phyloP scores from a whole-genome alignment of 2,888 invertebrate genomes.

The Rhamnusium bicolor region DNA sequence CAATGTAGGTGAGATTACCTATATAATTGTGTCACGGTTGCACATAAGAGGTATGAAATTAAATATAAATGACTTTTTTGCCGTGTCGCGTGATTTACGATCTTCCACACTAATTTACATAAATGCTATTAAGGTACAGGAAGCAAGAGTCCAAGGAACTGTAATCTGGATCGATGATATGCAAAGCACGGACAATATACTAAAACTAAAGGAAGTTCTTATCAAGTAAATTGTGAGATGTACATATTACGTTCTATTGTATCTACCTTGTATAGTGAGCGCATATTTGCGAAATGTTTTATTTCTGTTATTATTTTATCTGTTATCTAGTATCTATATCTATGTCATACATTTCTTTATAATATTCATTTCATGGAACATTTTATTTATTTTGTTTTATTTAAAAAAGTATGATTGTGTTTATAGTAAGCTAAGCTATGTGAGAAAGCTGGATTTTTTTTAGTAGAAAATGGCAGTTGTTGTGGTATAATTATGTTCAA shows the following conservation, averaged over 20 bases:
- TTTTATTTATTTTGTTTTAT: too few species aligned
- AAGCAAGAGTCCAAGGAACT: neutral
- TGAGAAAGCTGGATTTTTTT: too few species aligned
- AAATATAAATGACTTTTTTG: slow-evolving; percentile 6
- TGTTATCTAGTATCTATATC: too few species aligned
- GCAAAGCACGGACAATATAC: neutral
- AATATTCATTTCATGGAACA: too few species aligned
- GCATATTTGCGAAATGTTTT: neutral
- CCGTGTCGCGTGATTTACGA: slow-evolving; percentile 5
- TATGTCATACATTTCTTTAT: too few species aligned
- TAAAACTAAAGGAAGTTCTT: neutral
- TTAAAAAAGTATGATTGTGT: too few species aligned
- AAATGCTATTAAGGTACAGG: neutral
- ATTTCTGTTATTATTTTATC: neutral
- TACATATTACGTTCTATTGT: neutral
- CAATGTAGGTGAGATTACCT: too few species aligned
- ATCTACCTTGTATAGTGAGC: neutral
- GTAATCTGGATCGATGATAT: neutral
- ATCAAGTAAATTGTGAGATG: neutral
- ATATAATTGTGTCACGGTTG: neutral
- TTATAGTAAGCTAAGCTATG: too few species aligned
- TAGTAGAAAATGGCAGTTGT: too few species aligned
- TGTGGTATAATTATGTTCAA: too few species aligned
- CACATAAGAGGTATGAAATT: neutral
- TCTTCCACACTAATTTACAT: neutral